Evolutionary conservation across 2,888 invertebrate genomes (phyloP).

Genomic region (Antheraea assamensis): DNA sequence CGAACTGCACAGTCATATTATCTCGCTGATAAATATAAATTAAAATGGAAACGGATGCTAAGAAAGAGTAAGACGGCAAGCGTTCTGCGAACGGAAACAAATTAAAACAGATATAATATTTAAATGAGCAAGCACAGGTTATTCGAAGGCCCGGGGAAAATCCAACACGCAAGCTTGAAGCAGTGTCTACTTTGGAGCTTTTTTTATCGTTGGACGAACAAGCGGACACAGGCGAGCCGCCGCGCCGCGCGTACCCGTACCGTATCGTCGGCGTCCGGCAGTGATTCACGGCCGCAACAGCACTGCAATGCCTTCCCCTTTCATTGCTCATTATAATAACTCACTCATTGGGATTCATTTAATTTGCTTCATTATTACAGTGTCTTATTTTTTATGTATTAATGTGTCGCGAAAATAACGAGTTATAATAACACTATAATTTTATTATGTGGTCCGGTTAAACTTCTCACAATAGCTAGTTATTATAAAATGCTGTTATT

Average conservation of each 20-base stretch:
- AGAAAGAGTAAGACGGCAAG: slow-evolving; percentile 49
- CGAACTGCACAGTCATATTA: slow-evolving; percentile 76
- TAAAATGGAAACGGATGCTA: slow-evolving; percentile 64
- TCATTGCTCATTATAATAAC: slow-evolving; percentile 47
- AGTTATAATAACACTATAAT: neutral
- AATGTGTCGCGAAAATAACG: neutral
- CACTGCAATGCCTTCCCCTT: slow-evolving; percentile 39
- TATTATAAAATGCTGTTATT: neutral
- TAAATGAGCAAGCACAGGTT: slow-evolving; percentile 48
- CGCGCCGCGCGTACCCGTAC: slow-evolving; percentile 8
- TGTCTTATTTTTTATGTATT: neutral
- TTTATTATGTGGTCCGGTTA: neutral
- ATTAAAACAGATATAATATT: slow-evolving; percentile 60
- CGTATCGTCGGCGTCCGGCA: slow-evolving; percentile 25
- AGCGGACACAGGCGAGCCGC: slow-evolving; percentile 16
- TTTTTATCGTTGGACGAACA: slow-evolving; percentile 37
- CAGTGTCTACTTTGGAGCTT: slow-evolving; percentile 33
- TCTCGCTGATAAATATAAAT: slow-evolving; percentile 73
- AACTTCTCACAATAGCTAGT: neutral
- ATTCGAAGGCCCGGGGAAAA: slow-evolving; percentile 41
- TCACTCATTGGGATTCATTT: slow-evolving; percentile 39
- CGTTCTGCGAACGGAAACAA: slow-evolving; percentile 54
- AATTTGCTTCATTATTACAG: slow-evolving; percentile 6
- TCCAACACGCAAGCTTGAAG: slow-evolving; percentile 36
- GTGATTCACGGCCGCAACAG: slow-evolving; percentile 39